phyloP scores from a whole-genome alignment of 2,113 vertebrate species.

The Mirza zaza region DNA sequence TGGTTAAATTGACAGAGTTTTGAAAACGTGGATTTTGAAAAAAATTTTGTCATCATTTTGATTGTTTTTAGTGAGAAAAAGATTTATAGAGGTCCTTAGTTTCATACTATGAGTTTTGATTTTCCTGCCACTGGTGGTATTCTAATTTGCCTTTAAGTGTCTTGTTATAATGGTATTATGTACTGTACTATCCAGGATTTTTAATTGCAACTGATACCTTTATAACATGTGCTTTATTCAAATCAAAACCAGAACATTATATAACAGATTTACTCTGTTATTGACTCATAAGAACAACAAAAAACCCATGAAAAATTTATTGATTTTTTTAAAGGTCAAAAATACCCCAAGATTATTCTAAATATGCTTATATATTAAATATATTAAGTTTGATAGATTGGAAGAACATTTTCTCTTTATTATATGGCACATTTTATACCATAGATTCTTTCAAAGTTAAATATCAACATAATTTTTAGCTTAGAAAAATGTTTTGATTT shows the following conservation, averaged over 20 bases:
- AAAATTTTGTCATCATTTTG: background rate
- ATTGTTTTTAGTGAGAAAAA: background rate
- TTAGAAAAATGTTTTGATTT: too few relatives aligned
- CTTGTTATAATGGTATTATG: background rate
- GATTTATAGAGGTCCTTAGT: background rate
- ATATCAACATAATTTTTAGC: too few relatives aligned
- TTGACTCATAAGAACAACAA: background rate
- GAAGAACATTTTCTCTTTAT: too few relatives aligned
- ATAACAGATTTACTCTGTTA: background rate
- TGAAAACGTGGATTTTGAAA: background rate
- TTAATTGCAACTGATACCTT: background rate
- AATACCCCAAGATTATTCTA: too few relatives aligned
- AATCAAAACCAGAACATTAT: background rate
- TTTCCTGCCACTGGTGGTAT: background rate
- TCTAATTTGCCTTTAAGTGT: background rate
- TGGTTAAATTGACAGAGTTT: background rate
- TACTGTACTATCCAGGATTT: background rate
- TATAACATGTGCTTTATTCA: background rate
- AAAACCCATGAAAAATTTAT: too few relatives aligned
- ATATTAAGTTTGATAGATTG: too few relatives aligned
- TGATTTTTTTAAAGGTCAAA: too few relatives aligned
- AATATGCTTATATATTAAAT: too few relatives aligned
- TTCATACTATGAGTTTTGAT: background rate
- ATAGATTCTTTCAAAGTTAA: too few relatives aligned
- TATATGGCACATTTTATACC: too few relatives aligned